Evolutionary conservation across 2,113 vertebrate genomes (phyloP), one percentile per base, ranked within the genome.

Genomic region (Barbus barbus): DNA sequence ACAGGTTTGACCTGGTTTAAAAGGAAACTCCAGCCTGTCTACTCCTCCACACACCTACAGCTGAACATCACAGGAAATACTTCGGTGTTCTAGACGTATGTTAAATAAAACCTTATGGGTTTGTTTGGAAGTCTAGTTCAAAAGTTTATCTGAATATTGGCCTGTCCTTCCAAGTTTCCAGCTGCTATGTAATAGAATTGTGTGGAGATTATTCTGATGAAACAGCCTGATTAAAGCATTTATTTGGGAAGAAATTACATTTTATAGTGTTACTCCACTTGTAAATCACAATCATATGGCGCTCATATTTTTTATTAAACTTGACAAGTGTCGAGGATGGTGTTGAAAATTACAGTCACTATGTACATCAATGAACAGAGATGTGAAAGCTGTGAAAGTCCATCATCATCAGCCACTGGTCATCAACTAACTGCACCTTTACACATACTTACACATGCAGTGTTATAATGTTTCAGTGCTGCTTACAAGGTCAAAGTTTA

Each of bases 71-170:
- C n/a, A 71, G 60, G 51, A 84, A 83, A 78, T 38, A 56, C 38
- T 58, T 85, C 84, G 16, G 26, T 33, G 41, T 87, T 73, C 74
- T 76, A 61, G 88, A 85, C 89, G 85, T 85, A 81, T 53, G 88
- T 87, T 87, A 53, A 83, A 67, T 33, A 22, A 48, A 9, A 33
- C 58, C 67, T 74, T 31, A 18, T 51, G 41, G 28, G 38, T 24
- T 60, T 61, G 58, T 86, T 86, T 86, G 48, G 26, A 53, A 74
- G 63, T 46, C 41, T 65, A 72, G 76, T 44, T n/a, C 63, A 36
- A 20, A 67, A 33, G 80, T 81, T 63, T 83, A 76, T 46, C 74
- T 44, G 4, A 69, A 31, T 77, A 80, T 65, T n/a, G 76, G 86
- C 84, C 81, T 78, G 51, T 69, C 20, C 24, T 72, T 38, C 26